phyloP scores from a whole-genome alignment of 2,797 vertebrate genomes.

The Macropodus opercularis region DNA sequence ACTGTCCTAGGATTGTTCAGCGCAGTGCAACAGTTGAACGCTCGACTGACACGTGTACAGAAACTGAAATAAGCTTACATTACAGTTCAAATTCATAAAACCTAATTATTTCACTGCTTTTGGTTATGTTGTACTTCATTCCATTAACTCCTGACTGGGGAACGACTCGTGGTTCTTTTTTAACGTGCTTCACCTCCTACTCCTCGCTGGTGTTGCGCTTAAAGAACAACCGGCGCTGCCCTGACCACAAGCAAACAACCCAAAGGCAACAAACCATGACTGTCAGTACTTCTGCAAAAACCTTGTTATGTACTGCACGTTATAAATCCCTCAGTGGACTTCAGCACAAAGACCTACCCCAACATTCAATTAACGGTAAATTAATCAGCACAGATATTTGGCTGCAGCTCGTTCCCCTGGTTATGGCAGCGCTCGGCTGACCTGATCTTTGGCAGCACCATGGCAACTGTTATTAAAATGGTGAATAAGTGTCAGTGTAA shows the following conservation, averaged over 20 bases:
- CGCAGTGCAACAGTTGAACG: too few species aligned
- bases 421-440: constrained; percentile 18
- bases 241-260: constrained; percentile 10
- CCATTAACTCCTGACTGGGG: constrained; percentile 5
- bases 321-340: constrained; percentile 27
- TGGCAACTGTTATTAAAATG: constrained; percentile 54
- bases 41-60: too few species aligned
- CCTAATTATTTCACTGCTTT: neutral
- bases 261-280: neutral
- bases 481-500: constrained; percentile 56
- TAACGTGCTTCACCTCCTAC: constrained; percentile 14
- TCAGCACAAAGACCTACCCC: constrained; percentile 14
- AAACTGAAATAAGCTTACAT: too few species aligned
- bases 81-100: neutral
- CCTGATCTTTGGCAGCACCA: constrained; percentile 38
- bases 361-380: constrained; percentile 37
- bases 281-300: constrained; percentile 24
- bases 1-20: too few species aligned
- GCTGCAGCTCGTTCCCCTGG: neutral
- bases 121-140: neutral
- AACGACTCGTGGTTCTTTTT: constrained; percentile 26
- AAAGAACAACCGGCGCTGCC: constrained; percentile 15
- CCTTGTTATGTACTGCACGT: constrained; percentile 9
- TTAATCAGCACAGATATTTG: constrained; percentile 42
- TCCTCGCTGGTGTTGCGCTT: constrained; percentile 13